phyloP scores from a whole-genome alignment of 2,113 vertebrate species.

The Heptranchias perlo region DNA sequence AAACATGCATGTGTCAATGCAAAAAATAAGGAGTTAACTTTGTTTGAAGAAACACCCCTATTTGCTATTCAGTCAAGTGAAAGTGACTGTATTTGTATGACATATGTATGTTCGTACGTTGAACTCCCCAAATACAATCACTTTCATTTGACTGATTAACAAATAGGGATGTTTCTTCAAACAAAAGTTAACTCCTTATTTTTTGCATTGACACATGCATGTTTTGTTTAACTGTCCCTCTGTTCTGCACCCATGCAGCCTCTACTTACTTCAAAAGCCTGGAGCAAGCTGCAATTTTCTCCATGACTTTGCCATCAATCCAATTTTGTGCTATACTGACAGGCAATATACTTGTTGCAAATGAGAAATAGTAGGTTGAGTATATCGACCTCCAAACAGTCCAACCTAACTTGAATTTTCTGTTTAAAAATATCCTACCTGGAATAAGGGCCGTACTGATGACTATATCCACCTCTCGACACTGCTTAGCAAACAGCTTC shows the following conservation, averaged over 20 bases:
- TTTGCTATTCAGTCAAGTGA: too few species aligned
- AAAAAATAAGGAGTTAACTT: too few species aligned
- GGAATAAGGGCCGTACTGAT: constrained; percentile 94
- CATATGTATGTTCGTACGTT: too few species aligned
- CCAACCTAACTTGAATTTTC: neutral
- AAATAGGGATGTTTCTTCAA: neutral
- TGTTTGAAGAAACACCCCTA: too few species aligned
- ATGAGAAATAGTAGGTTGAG: neutral
- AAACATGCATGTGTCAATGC: too few species aligned
- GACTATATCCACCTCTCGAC: constrained; percentile 86
- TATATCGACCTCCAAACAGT: neutral
- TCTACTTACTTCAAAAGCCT: neutral
- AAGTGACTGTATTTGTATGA: too few species aligned
- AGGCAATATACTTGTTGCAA: neutral
- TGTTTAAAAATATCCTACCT: constrained; percentile 56
- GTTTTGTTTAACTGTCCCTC: neutral
- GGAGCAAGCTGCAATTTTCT: neutral
- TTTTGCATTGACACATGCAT: neutral
- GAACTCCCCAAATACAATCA: neutral
- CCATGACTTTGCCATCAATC: neutral
- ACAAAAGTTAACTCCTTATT: neutral
- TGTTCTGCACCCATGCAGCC: neutral
- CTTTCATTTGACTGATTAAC: neutral
- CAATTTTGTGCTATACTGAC: neutral
- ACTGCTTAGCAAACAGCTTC: constrained; percentile 93